Evolutionary conservation across 2,888 invertebrate genomes (phyloP), one percentile per base, ranked within the genome.

Genomic region (Ochropleura leucogaster): DNA sequence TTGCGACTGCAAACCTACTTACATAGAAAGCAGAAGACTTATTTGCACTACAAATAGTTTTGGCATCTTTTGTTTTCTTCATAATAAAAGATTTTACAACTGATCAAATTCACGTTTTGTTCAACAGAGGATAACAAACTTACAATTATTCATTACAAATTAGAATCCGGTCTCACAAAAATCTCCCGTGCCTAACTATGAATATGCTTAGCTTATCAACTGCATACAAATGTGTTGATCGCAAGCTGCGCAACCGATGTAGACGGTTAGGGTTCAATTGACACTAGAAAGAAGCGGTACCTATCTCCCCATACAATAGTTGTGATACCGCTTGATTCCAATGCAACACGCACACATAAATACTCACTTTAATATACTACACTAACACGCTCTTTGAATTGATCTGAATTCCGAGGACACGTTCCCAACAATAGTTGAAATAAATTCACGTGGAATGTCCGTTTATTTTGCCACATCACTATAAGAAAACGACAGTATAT

Each of bases 181-280:
- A 42, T 46, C 60, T 42, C 51, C 60, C n/a, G n/a, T 20, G 6
- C 4, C n/a, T 44, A 66, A 49, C 18, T 46, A 79, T 51, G 49
- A 57, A 71, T 74, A 60, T 73, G 47, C 12, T 47, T 49, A 71
- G 44, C 4, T 30, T 20, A 16, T 47, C 16, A 59, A 47, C 30
- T 59, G 64, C 65, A 83, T 64, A 72, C 18, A 68, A 53, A 63
- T 68, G 59, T 46, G 20, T 77, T 18, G 3, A 71, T 10, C 60
- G 44, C 46, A 68, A 83, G 40, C 63, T 76, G 77, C 57, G 53
- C 51, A 62, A 72, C 72, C 57, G 51, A 72, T 69, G 59, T 55
- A 79, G 67, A 79, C 67, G 49, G 76, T 75, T 80, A 63, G 62
- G 72, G 63, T 76, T 84, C 76, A 82, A 84, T 84, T 84, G 85